A percentile compares a stretch with the other conserved stretches of the same genome.
Conservation (phyloP, 2,113 vertebrate species). For the Cyanoderma ruficeps region DNA sequence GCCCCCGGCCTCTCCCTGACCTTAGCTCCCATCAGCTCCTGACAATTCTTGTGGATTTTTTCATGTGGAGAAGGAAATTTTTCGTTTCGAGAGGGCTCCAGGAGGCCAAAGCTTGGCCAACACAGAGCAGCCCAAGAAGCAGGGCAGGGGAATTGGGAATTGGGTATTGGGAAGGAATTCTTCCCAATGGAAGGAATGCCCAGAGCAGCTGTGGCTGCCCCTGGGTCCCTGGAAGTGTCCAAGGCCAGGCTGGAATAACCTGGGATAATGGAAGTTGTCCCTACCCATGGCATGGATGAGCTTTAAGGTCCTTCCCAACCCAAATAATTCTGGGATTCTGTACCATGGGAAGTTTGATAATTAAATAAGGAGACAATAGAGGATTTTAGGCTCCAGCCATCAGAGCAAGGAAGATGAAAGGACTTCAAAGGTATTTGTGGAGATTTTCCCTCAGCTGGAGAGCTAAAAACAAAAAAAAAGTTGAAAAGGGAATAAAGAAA, state of each 20-base stretch:
- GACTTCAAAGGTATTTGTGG: no score
- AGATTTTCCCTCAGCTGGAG: neutral
- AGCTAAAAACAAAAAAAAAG: neutral
- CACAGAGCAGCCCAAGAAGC: neutral
- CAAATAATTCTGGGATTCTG: neutral
- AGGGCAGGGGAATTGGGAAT: neutral
- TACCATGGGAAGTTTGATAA: accelerated
- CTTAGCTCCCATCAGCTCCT: neutral
- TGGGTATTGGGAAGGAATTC: neutral
- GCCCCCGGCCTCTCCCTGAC: neutral
- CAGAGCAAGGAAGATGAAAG: neutral
- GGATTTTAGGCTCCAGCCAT: neutral
- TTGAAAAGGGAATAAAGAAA: neutral
- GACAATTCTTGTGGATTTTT: neutral
- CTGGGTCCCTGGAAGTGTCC: neutral
- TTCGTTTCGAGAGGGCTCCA: neutral
- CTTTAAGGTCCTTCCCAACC: neutral
- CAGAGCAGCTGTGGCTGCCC: neutral
- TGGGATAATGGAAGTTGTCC: neutral
- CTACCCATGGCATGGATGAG: neutral
- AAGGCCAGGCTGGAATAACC: neutral
- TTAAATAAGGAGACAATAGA: neutral
- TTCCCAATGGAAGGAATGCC: neutral
- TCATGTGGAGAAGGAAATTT: neutral
- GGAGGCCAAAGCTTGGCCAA: neutral